These are phyloP conservation scores for Pseudorasbora parva DNA, from an alignment of 2,113 vertebrate species.

Conservation along the genomic window DNA sequence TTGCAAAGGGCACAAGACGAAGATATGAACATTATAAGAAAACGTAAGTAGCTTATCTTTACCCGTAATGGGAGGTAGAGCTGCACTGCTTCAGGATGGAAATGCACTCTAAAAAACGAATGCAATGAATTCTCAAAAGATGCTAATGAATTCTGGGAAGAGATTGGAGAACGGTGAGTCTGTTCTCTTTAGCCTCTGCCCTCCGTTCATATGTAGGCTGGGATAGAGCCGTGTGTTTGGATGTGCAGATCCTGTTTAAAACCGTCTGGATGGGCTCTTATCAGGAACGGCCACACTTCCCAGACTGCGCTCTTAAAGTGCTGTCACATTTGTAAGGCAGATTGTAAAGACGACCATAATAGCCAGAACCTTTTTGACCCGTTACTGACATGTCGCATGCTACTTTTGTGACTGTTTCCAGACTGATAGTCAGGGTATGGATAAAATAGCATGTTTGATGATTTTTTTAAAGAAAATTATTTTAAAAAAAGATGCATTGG, in stretches of 20 bases:
- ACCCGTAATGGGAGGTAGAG: constrained; percentile 27
- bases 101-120: constrained; percentile 1
- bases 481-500: neutral
- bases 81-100: constrained; percentile 10
- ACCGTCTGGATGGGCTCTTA: constrained; percentile 69
- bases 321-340: constrained; percentile 63
- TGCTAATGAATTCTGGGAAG: constrained; percentile 42
- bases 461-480: neutral
- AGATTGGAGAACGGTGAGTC: constrained; percentile 3
- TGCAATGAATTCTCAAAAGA: constrained; percentile 38
- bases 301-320: neutral
- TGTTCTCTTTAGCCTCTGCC: constrained; percentile 21
- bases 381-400: constrained; percentile 9
- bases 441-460: neutral
- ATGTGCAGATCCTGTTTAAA: constrained; percentile 64
- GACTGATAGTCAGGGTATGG: neutral
- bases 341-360: constrained; percentile 48
- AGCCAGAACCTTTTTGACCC: constrained; percentile 14
- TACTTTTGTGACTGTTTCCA: constrained; percentile 9
- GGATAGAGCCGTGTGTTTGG: neutral
- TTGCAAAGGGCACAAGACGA: neutral
- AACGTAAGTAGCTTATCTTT: constrained; percentile 25
- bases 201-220: constrained; percentile 6
- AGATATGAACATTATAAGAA: constrained; percentile 3
- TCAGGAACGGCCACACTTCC: constrained; percentile 65